phyloP scores from a whole-genome alignment of 1,140 invertebrate genomes.

The Nixonia krombeini region DNA sequence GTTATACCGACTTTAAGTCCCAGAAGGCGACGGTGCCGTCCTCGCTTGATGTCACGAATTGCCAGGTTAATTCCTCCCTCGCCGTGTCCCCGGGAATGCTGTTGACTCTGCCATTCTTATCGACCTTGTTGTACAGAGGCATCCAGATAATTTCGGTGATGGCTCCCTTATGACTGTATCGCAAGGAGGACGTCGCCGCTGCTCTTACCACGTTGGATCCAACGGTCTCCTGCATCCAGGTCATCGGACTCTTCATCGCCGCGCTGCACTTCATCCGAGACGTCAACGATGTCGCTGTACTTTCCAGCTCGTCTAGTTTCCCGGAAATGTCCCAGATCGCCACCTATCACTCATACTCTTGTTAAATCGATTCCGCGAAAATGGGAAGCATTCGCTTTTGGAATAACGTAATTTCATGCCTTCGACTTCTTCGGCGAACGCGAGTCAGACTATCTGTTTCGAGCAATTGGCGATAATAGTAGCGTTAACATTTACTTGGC shows the following conservation, averaged over 20 bases:
- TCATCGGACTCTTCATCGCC: constrained; percentile 76
- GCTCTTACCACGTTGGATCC: constrained; percentile 73
- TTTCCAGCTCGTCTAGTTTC: constrained; percentile 77
- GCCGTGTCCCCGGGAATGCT: constrained; percentile 55
- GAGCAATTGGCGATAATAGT: too few relatives aligned
- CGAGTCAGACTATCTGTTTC: too few relatives aligned
- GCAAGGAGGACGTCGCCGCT: constrained; percentile 75
- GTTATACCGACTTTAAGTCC: constrained; percentile 74
- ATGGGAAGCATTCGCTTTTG: too few relatives aligned
- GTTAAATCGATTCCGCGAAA: too few relatives aligned
- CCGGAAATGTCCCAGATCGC: constrained; percentile 82
- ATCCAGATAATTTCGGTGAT: constrained; percentile 80
- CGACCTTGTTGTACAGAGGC: constrained; percentile 74
- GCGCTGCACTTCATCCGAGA: constrained; percentile 75
- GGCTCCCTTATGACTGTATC: constrained; percentile 75
- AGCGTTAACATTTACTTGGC: constrained; percentile 70
- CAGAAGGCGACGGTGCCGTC: constrained; percentile 81
- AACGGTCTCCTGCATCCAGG: constrained; percentile 77
- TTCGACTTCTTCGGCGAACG: too few relatives aligned
- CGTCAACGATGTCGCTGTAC: constrained; percentile 75
- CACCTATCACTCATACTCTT: constrained; percentile 62
- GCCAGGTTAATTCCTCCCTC: constrained; percentile 68
- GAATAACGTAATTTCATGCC: too few relatives aligned
- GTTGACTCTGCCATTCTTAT: constrained; percentile 74
- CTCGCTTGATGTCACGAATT: constrained; percentile 77